Evolutionary conservation across 2,888 invertebrate genomes (phyloP).

Genomic region (Esperia sulphurella): DNA sequence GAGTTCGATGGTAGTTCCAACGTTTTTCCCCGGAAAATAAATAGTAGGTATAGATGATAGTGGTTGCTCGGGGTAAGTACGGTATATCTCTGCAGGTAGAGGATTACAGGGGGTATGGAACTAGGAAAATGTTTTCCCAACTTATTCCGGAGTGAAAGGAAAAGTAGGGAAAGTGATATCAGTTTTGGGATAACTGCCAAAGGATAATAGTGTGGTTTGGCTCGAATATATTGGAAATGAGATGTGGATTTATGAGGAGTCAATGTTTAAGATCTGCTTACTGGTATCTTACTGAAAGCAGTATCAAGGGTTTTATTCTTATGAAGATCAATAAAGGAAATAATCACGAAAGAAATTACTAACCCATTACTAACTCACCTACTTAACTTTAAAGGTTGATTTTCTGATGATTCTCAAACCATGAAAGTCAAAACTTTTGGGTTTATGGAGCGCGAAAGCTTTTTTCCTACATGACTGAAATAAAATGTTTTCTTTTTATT

Average conservation of each 20-base stretch:
- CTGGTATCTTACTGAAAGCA: too few species aligned
- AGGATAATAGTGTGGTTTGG: slow-evolving; percentile 8
- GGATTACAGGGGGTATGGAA: slow-evolving; percentile 69
- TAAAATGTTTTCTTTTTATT: too few species aligned
- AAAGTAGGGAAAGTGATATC: slow-evolving; percentile 70
- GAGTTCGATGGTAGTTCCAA: slow-evolving; percentile 13
- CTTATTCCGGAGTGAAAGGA: slow-evolving; percentile 72
- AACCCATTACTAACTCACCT: too few species aligned
- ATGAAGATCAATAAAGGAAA: too few species aligned
- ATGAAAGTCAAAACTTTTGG: too few species aligned
- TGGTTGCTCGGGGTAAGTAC: slow-evolving; percentile 70
- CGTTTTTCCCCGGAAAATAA: slow-evolving; percentile 15
- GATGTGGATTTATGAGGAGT: not conserved
- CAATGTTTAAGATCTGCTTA: not conserved
- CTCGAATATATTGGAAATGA: slow-evolving; percentile 6
- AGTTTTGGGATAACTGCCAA: slow-evolving; percentile 9
- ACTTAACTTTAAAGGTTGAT: too few species aligned
- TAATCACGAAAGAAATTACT: too few species aligned
- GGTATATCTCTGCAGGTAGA: slow-evolving; percentile 76
- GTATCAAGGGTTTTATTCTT: too few species aligned
- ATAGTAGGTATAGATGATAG: slow-evolving; percentile 74
- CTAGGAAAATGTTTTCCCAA: slow-evolving; percentile 75
- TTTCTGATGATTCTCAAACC: too few species aligned
- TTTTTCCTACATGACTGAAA: too few species aligned
- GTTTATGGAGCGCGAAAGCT: too few species aligned